Evolutionary conservation across 2,797 vertebrate species (phyloP).

Genomic region (Myotis vivesi): DNA sequence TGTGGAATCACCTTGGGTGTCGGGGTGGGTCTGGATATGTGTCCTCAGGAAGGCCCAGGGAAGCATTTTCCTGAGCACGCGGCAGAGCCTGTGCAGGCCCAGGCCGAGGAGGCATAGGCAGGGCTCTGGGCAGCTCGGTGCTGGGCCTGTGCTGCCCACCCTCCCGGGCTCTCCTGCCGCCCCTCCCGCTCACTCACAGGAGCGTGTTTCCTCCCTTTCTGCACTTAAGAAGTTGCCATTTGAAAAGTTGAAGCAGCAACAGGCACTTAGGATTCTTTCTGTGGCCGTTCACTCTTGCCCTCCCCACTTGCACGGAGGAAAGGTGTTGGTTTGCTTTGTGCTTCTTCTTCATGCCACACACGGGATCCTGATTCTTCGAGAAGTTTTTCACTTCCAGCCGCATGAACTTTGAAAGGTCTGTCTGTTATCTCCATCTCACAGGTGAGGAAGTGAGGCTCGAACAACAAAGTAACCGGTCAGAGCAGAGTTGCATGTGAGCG

Average conservation of each 20-base stretch:
- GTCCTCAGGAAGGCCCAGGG: background rate
- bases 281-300: background rate
- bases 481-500: background rate
- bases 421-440: background rate
- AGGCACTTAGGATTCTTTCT: background rate
- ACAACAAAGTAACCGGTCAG: background rate
- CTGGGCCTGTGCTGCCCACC: accelerated
- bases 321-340: background rate
- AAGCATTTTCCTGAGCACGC: background rate
- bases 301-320: background rate
- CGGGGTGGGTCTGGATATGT: background rate
- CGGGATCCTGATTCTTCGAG: background rate
- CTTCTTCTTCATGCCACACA: background rate
- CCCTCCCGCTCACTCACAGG: background rate
- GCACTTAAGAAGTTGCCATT: background rate
- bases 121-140: accelerated
- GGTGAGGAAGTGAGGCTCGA: background rate
- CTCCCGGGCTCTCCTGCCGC: background rate
- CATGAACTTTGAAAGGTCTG: background rate
- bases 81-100: background rate
- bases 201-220: background rate
- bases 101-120: accelerated
- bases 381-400: background rate
- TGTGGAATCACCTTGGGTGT: background rate
- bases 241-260: background rate